Base-by-base conservation (phyloP, 2,113 vertebrate species). In the Myrmecobius fasciatus region DNA sequence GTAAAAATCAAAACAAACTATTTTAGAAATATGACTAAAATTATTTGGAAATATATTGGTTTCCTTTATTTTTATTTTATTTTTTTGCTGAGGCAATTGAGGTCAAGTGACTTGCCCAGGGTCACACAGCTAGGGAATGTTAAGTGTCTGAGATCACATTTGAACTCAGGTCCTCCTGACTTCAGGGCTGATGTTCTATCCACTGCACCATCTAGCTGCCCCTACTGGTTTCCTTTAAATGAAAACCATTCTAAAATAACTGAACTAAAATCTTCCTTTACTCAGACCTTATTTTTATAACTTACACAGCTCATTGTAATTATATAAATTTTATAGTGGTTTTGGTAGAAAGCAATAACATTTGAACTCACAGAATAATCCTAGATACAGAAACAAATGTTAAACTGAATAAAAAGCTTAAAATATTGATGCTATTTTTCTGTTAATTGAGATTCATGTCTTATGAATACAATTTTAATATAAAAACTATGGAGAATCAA, bases 221-320 rank as follows among this genome's bases (percentile, higher is more conserved):
- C n/a, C n/a, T n/a, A 53, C 0, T 56, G 25, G 36, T 92, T 56
- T 26, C 0, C 89, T 89, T 91, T 54, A 60, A 88, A 46, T 88
- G 46, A 75, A 92, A 93, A 67, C 6, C 83, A 25, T n/a, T 92
- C 26, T 53, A 88, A 92, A 93, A 49, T 43, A 51, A 94, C 67
- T 49, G 28, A 6, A 48, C 48, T 94, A 96, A 95, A 83, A 31
- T 31, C 52, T 43, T 56, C 52, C 90, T 3, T 95, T 52, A 46
- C 11, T 31, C 20, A 75, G 4, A 22, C 1, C 17, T 75, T 14
- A n/a, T n/a, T 25, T 75, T 22, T 75, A 20, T n/a, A 75, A 75
- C 14, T 75, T 75, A 75, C n/a, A 75, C 31, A 75, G 36, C 14
- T 20, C 5, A 7, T 75, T n/a, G 36, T 22, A 75, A 36, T n/a